Evolutionary conservation across 2,888 invertebrate genomes (phyloP).

Genomic region (Zygogramma bicolorata): DNA sequence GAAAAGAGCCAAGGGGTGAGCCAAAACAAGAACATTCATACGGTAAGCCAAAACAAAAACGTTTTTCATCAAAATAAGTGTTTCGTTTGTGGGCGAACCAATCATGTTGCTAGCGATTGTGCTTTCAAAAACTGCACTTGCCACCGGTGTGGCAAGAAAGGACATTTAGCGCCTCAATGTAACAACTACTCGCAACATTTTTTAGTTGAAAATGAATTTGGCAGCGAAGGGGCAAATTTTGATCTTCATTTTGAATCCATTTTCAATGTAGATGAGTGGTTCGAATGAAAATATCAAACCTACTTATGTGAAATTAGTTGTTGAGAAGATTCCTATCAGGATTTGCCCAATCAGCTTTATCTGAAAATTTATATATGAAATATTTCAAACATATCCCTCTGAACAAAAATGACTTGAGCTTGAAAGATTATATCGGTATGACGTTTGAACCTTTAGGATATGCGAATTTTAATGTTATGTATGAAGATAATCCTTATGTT

Average conservation of each 20-base stretch:
- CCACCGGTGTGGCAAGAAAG: background rate
- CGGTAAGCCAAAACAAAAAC: background rate
- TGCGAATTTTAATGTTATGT: background rate
- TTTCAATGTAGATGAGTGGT: background rate
- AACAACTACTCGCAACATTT: background rate
- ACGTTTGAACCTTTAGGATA: background rate
- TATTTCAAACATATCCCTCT: background rate
- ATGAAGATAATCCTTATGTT: background rate
- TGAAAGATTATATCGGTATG: background rate
- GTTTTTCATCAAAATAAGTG: background rate
- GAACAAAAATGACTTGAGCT: background rate
- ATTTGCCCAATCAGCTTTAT: constrained; percentile 1
- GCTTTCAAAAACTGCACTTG: background rate
- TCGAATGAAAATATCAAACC: background rate
- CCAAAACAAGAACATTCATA: too few species aligned
- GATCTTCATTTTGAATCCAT: background rate
- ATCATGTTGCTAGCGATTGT: background rate
- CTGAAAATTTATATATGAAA: constrained; percentile 6
- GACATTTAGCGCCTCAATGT: background rate
- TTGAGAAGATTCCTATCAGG: constrained; percentile 4
- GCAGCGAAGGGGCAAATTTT: background rate
- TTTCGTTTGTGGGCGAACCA: background rate
- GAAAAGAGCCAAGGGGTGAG: background rate
- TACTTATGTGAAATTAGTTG: background rate
- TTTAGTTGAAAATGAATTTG: background rate